Evolutionary conservation across 2,113 vertebrate genomes (phyloP).

Genomic region (Syngnathus scovelli): DNA sequence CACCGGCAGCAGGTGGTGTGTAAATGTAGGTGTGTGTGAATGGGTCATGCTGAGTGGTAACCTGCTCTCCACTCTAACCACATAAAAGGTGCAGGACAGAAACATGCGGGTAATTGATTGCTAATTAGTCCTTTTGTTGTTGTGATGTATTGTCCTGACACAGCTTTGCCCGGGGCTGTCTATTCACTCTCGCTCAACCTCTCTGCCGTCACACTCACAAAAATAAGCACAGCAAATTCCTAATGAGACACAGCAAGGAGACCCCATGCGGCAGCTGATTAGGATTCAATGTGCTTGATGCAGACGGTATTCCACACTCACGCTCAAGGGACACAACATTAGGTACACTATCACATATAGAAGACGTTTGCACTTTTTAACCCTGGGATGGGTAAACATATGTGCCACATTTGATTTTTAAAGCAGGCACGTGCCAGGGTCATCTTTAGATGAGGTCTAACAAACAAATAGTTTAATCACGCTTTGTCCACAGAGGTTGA

Average conservation of each 20-base stretch:
- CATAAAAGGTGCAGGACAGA: slow-evolving; percentile 78
- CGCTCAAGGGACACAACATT: not conserved
- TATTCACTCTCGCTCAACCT: slow-evolving; percentile 53
- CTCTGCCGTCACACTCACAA: slow-evolving; percentile 16
- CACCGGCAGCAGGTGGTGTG: slow-evolving; percentile 54
- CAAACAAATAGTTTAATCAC: no score
- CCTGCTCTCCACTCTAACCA: slow-evolving; percentile 59
- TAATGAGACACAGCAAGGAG: slow-evolving; percentile 41
- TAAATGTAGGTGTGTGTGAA: slow-evolving; percentile 43
- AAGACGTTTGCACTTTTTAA: not conserved
- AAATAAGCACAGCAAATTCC: slow-evolving; percentile 23
- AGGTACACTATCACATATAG: not conserved
- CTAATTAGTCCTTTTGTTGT: slow-evolving; percentile 83
- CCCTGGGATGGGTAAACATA: not conserved
- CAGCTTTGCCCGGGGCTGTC: slow-evolving; percentile 52
- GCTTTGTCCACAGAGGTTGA: no score
- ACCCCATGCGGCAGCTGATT: slow-evolving; percentile 1
- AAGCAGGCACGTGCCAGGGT: no score
- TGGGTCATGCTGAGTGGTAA: slow-evolving; percentile 64
- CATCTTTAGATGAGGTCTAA: no score
- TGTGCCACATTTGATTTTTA: not conserved
- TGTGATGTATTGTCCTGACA: slow-evolving; percentile 55
- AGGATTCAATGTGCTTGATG: slow-evolving; percentile 8
- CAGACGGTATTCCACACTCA: not conserved
- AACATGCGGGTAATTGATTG: slow-evolving; percentile 84